phyloP scores from a whole-genome alignment of 1,140 invertebrate genomes.

The Drosophila subpulchrella region DNA sequence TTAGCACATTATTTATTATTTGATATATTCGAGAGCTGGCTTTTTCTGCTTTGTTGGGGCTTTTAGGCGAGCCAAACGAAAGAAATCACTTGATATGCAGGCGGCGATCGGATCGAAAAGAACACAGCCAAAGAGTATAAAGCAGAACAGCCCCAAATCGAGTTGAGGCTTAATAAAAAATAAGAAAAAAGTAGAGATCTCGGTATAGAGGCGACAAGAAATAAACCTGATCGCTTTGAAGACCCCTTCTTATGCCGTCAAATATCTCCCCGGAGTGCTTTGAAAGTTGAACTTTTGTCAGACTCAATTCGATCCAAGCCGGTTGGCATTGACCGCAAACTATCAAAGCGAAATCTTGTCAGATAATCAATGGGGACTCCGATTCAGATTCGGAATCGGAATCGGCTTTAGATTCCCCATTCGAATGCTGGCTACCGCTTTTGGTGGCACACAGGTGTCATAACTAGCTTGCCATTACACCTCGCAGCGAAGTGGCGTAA shows the following conservation, averaged over 20 bases:
- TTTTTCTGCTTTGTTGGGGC: slow-evolving; percentile 20
- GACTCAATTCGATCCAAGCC: slow-evolving; percentile 20
- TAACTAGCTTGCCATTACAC: slow-evolving; percentile 53
- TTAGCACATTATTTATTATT: slow-evolving; percentile 50
- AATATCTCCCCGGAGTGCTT: slow-evolving; percentile 12
- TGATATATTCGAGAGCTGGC: slow-evolving; percentile 28
- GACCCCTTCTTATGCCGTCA: slow-evolving; percentile 1
- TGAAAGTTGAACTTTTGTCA: slow-evolving; percentile 44
- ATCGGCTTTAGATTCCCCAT: neutral
- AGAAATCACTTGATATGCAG: slow-evolving; percentile 65
- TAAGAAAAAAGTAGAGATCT: neutral
- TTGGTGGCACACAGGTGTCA: slow-evolving; percentile 47
- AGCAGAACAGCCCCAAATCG: slow-evolving; percentile 29
- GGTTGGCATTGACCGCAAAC: slow-evolving; percentile 82
- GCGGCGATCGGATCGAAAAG: slow-evolving; percentile 19
- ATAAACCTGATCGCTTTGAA: slow-evolving; percentile 30
- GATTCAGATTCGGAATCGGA: neutral
- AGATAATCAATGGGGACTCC: slow-evolving; percentile 23
- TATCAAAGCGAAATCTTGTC: slow-evolving; percentile 39
- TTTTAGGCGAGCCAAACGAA: slow-evolving; percentile 7
- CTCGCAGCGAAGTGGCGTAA: slow-evolving; percentile 22
- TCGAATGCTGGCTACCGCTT: slow-evolving; percentile 15
- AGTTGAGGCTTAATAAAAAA: slow-evolving; percentile 14
- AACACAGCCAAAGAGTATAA: slow-evolving; percentile 14
- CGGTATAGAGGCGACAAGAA: slow-evolving; percentile 13